Evolutionary conservation across 2,888 invertebrate species (phyloP).

Genomic region (Philereme transversata): DNA sequence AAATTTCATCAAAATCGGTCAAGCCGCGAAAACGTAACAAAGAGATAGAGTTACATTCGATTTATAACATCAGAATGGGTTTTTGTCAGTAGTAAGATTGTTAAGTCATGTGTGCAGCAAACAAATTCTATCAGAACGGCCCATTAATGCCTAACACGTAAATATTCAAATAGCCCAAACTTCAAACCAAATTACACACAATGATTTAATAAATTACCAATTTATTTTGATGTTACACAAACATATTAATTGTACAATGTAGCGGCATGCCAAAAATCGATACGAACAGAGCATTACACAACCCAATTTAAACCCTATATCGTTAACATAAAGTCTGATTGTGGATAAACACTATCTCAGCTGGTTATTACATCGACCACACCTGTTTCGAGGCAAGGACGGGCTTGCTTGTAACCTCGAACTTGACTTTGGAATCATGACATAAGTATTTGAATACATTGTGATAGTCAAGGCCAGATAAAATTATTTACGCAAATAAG

Average conservation of each 20-base stretch:
- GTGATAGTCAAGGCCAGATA: constrained; percentile 24
- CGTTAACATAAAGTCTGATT: constrained; percentile 8
- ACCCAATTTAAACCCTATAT: constrained; percentile 1
- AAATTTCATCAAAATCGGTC: no score
- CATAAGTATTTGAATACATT: constrained; percentile 12
- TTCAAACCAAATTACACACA: constrained; percentile 17
- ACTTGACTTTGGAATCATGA: constrained; percentile 31
- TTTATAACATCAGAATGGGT: no score
- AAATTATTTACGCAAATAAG: constrained; percentile 23
- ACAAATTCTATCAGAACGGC: no score
- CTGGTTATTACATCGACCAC: constrained; percentile 19
- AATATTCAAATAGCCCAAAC: constrained; percentile 11
- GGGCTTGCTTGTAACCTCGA: constrained; percentile 28
- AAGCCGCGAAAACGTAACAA: no score
- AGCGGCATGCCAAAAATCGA: constrained; percentile 25
- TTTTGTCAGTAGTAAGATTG: no score
- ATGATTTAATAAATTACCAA: constrained; percentile 18
- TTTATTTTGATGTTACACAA: constrained; percentile 21
- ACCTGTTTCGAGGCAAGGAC: constrained; percentile 27
- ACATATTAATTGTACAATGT: constrained; percentile 23
- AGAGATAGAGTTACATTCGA: no score
- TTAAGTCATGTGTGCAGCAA: no score
- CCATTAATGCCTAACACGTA: constrained; percentile 10
- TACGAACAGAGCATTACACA: background rate
- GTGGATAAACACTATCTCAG: constrained; percentile 9